A percentile compares a stretch with the other conserved stretches of the same genome.
Conservation (phyloP, 2,113 vertebrate genomes). For the Pedetes capensis region DNA sequence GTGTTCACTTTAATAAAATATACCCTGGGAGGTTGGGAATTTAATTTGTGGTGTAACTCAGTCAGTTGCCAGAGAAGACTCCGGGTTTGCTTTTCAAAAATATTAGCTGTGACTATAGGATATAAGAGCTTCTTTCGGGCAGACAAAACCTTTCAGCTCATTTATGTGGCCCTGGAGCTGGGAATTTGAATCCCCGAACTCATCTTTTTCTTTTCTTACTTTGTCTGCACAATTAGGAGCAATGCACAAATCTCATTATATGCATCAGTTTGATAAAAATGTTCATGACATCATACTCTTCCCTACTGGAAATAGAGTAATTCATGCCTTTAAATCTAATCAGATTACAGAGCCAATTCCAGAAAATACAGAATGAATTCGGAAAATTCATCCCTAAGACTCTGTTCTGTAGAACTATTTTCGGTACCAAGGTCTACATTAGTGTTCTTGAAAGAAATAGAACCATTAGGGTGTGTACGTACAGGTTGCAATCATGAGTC, state of each 20-base stretch:
- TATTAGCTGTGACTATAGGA: not conserved
- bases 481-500: not conserved
- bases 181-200: not conserved
- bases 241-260: not conserved
- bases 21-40: too few species aligned
- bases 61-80: not conserved
- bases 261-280: not conserved
- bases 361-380: not conserved
- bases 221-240: not conserved
- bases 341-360: not conserved
- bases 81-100: not conserved
- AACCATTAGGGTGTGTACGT: not conserved
- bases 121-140: not conserved
- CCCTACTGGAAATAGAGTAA: not conserved
- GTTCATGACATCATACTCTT: not conserved
- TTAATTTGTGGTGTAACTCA: not conserved
- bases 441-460: not conserved
- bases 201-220: not conserved
- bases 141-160: not conserved
- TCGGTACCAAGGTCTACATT: not conserved
- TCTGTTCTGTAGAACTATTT: not conserved
- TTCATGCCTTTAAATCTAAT: not conserved
- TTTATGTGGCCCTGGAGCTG: not conserved
- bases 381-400: not conserved
- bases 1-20: not conserved